Conservation (phyloP, 2,888 invertebrate species). For the Argynnis bischoffii region DNA sequence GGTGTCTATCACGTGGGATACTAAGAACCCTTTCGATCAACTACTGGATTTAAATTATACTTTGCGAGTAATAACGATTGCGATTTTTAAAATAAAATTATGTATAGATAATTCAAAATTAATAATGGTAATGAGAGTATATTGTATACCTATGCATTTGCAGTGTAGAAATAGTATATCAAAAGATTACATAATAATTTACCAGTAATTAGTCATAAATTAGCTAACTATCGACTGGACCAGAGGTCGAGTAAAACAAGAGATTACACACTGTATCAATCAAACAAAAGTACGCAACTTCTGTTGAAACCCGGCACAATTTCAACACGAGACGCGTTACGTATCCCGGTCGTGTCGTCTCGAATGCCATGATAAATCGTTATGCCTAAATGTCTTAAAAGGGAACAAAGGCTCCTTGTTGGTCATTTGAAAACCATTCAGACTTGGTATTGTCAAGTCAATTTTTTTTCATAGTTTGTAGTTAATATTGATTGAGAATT, state of each 20-base stretch:
- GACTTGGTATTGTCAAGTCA: conserved; percentile 18
- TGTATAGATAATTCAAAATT: background rate
- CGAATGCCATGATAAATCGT: conserved; percentile 42
- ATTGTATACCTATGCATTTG: background rate
- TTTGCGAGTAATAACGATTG: conserved; percentile 28
- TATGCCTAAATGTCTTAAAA: conserved; percentile 34
- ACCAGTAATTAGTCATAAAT: conserved; percentile 37
- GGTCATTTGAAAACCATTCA: conserved; percentile 18
- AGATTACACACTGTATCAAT: conserved; percentile 77
- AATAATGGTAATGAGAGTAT: background rate
- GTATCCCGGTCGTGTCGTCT: conserved; percentile 55
- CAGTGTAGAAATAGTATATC: conserved; percentile 13
- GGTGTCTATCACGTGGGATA: conserved; percentile 77
- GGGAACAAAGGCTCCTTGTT: conserved; percentile 30
- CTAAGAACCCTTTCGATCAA: conserved; percentile 62
- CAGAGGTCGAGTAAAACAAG: conserved; percentile 60
- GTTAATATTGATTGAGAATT: background rate
- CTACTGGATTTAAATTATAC: conserved; percentile 42
- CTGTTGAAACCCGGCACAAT: conserved; percentile 67
- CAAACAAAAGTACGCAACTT: conserved; percentile 71
- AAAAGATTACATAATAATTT: conserved; percentile 23
- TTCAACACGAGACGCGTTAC: conserved; percentile 65
- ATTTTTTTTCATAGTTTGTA: conserved; percentile 1
- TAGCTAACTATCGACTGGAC: conserved; percentile 53
- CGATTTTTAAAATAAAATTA: conserved; percentile 14